Evolutionary conservation across 2,888 invertebrate species (phyloP).

Genomic region (Orthonychiurus folsomi): DNA sequence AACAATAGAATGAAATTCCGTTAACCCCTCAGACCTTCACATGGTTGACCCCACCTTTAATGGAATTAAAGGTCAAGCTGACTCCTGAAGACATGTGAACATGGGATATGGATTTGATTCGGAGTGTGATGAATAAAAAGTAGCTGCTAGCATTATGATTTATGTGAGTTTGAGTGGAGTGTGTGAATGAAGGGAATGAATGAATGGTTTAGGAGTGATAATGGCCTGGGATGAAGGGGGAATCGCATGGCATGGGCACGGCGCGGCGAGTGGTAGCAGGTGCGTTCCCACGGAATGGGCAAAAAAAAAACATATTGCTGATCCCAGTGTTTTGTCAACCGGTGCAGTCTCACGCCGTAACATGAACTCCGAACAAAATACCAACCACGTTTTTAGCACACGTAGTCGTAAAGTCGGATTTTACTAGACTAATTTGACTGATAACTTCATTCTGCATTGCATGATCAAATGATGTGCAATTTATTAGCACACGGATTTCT

Average conservation of each 20-base stretch:
- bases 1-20: no score
- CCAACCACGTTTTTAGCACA: neutral
- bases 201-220: neutral
- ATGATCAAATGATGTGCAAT: no score
- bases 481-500: no score
- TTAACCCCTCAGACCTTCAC: no score
- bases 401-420: neutral
- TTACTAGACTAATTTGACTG: neutral
- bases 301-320: neutral
- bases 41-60: no score
- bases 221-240: no score
- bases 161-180: neutral
- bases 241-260: neutral
- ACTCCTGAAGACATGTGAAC: no score
- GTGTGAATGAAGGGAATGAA: neutral
- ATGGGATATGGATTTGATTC: no score
- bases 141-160: neutral
- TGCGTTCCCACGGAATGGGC: neutral
- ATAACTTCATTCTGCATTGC: neutral
- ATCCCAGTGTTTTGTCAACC: neutral
- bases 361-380: neutral
- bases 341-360: neutral
- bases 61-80: no score
- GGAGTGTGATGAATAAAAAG: no score
- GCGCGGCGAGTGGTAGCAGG: neutral